Conservation (phyloP, 2,797 vertebrate genomes). For the Coendou prehensilis region DNA sequence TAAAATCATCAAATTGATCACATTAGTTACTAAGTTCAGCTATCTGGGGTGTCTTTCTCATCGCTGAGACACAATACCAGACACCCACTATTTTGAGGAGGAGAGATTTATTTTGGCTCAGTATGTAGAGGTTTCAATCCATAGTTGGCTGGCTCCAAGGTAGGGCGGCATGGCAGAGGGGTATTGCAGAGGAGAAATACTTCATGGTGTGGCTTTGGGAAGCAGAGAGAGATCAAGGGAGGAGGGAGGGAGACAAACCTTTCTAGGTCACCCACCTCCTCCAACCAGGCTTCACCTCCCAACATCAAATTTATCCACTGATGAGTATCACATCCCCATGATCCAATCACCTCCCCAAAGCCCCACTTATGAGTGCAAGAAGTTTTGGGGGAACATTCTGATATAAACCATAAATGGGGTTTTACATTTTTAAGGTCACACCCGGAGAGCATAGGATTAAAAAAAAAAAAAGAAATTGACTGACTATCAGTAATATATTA, state of each 20-base stretch:
- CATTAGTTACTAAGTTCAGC: background rate
- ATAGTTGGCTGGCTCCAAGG: background rate
- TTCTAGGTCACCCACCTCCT: background rate
- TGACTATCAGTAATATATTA: background rate
- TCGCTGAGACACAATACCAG: background rate
- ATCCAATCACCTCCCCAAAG: background rate
- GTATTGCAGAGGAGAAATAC: background rate
- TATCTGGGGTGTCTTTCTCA: background rate
- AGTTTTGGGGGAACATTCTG: background rate
- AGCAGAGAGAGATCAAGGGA: background rate
- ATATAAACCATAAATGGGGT: background rate
- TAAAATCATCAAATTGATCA: constrained; percentile 11
- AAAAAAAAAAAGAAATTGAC: background rate
- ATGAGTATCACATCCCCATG: background rate
- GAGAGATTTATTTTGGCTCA: background rate
- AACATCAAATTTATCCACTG: background rate
- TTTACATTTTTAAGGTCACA: constrained; percentile 34
- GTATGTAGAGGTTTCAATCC: background rate
- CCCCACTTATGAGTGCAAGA: background rate
- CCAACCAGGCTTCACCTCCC: background rate
- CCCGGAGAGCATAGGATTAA: background rate
- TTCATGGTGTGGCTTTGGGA: background rate
- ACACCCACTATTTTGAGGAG: background rate
- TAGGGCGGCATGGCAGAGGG: background rate
- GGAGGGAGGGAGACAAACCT: background rate